Conservation (phyloP, 2,797 vertebrate genomes). For the Melopsittacus undulatus region DNA sequence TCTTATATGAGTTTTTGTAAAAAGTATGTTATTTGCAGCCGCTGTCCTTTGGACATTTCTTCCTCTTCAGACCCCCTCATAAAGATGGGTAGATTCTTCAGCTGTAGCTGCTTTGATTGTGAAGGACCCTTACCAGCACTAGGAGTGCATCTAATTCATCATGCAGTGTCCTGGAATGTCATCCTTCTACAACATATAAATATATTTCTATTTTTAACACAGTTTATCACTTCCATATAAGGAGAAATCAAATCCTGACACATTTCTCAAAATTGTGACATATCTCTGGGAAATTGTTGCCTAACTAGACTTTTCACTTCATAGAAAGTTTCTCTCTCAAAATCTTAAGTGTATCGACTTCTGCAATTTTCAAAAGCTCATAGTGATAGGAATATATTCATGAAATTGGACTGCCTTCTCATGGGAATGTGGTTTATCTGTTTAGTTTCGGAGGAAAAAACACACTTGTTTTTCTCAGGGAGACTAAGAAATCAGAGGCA, state of each 20-base stretch:
- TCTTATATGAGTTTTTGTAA: background rate
- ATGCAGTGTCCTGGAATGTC: background rate
- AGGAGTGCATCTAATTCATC: background rate
- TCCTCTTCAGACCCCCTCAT: background rate
- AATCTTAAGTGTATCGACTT: background rate
- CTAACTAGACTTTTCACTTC: background rate
- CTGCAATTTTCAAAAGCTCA: background rate
- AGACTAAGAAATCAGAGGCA: background rate
- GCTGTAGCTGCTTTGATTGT: background rate
- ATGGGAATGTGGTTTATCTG: conserved; percentile 4
- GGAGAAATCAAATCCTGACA: background rate
- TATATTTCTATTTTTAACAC: conserved; percentile 28
- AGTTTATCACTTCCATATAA: background rate
- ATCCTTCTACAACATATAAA: background rate
- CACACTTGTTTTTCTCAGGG: background rate
- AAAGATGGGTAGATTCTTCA: background rate
- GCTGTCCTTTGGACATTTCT: background rate
- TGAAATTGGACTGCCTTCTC: background rate
- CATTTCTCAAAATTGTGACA: background rate
- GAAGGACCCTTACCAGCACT: background rate
- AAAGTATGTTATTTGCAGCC: background rate
- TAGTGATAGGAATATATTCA: background rate
- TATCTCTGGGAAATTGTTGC: background rate
- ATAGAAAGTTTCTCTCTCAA: background rate
- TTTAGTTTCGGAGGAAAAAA: background rate